Base-by-base conservation (phyloP, 2,797 vertebrate genomes). In the Coregonus ussuriensis region DNA sequence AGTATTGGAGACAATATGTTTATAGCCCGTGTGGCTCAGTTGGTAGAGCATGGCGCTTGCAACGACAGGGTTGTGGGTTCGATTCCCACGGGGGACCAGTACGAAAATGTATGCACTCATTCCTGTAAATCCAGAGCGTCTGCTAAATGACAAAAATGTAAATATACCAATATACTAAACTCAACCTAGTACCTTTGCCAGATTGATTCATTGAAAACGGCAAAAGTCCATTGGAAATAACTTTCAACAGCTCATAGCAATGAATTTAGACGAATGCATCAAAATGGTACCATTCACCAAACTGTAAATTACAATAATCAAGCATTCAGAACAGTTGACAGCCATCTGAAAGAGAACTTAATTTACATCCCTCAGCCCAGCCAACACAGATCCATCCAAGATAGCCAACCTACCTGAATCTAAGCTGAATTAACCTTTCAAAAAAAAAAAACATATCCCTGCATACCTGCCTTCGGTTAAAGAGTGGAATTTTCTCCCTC, bases 401-500 rank as follows among this genome's bases (percentile, higher is more conserved):
- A 77, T n/a, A 11, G 59, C 59, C 59, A 4, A 25, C 21, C 59
- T 63, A 54, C 29, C 1, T 69, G 65, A 41, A 67, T 65, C 77
- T 62, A 69, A 21, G 37, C 66, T 62, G 65, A 78, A 16, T 41
- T n/a, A 13, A 31, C 21, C 63, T 71, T 54, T 69, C 29, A 6
- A n/a, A 33, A 53, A 14, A 5, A 6, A 68, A 1, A 16, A 4
- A 25, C 53, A 13, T 6, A 13, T 62, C 29, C 37, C 41, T 15
- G 53, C 68, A 65, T 79, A 79, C 78, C 71, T 72, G 35, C 52
- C 33, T 75, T 65, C 54, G 59, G 63, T 70, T 54, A 11, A 29
- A n/a, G 37, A 31, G 41, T 63, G 59, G 59, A 25, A 73, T 56
- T 14, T 51, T 53, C 59, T 56, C 47, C 47, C 56, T 66, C 63